Conservation (phyloP, 2,797 vertebrate species). For the Chelonia mydas region DNA sequence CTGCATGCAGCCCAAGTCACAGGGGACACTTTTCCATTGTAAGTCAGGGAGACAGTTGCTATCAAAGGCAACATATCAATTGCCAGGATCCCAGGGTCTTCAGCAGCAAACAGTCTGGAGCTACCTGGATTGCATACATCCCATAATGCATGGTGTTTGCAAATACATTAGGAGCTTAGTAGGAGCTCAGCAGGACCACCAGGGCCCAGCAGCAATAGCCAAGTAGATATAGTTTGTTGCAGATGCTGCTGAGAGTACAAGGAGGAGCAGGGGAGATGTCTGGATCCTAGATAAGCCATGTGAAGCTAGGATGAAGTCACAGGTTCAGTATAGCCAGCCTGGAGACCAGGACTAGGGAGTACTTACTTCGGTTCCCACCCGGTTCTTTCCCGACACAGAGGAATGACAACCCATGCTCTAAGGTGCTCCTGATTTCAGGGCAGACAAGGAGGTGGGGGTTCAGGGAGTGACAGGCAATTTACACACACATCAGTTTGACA, state of each 20-base stretch:
- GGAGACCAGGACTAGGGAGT: background rate
- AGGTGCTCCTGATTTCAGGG: background rate
- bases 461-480: background rate
- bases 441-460: background rate
- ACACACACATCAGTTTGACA: background rate
- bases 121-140: background rate
- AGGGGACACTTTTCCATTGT: background rate
- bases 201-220: background rate
- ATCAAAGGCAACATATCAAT: background rate
- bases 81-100: background rate
- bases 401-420: background rate
- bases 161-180: background rate
- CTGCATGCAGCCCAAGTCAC: background rate
- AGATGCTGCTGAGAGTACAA: background rate
- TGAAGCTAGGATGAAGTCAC: background rate
- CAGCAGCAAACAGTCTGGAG: background rate
- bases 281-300: background rate
- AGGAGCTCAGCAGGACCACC: background rate
- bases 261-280: rapidly evolving
- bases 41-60: background rate
- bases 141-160: background rate
- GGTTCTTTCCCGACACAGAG: background rate
- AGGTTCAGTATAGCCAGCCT: background rate
- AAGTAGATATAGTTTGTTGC: background rate
- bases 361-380: background rate